Conservation (phyloP, 2,888 invertebrate genomes). For the Galerucella calmariensis region DNA sequence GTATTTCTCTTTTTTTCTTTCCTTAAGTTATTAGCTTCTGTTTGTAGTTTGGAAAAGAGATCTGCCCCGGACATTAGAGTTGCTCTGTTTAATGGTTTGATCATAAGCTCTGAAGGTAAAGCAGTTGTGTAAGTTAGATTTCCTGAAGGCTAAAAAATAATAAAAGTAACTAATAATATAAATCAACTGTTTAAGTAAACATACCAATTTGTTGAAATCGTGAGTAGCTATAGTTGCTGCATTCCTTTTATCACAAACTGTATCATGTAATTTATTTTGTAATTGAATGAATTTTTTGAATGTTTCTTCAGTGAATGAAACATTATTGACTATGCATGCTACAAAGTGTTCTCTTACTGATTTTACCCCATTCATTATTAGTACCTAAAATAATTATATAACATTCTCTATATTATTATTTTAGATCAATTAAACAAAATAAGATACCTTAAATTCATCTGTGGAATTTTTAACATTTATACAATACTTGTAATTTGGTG, state of each 20-base stretch:
- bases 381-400: slow-evolving; percentile 43
- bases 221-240: slow-evolving; percentile 87
- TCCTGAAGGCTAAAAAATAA: slow-evolving; percentile 61
- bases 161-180: background rate
- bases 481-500: slow-evolving; percentile 57
- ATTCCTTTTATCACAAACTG: slow-evolving; percentile 81
- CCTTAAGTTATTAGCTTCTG: slow-evolving; percentile 82
- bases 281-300: slow-evolving; percentile 80
- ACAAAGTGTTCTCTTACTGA: slow-evolving; percentile 77
- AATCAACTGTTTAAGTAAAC: slow-evolving; percentile 18
- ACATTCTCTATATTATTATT: slow-evolving; percentile 12
- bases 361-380: slow-evolving; percentile 64
- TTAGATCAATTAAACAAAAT: background rate
- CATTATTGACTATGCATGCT: slow-evolving; percentile 76
- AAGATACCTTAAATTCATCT: slow-evolving; percentile 46
- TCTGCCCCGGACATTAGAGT: slow-evolving; percentile 74
- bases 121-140: slow-evolving; percentile 76
- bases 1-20: slow-evolving; percentile 87
- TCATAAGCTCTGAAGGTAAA: slow-evolving; percentile 72
- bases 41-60: slow-evolving; percentile 75
- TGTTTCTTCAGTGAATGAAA: slow-evolving; percentile 72
- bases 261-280: slow-evolving; percentile 82
- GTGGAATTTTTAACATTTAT: slow-evolving; percentile 56
- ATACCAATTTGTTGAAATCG: slow-evolving; percentile 73
- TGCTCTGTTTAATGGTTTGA: slow-evolving; percentile 74